Percentiles rank a stretch among this genome's conserved stretches.
phyloP scores from a whole-genome alignment of 2,797 vertebrate genomes.

The Lycodopsis pacificus region DNA sequence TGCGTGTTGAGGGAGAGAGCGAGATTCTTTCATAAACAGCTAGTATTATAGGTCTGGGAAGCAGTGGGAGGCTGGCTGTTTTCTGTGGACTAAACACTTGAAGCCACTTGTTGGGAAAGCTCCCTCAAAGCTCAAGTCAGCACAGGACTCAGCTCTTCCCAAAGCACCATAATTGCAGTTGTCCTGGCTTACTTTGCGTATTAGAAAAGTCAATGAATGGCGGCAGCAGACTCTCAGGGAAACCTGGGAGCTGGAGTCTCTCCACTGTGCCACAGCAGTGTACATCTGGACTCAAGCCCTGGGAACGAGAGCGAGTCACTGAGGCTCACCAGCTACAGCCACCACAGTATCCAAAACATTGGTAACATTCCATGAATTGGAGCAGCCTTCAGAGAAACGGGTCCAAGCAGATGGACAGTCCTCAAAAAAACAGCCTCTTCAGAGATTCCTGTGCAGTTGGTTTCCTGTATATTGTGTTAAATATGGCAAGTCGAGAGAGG shows the following conservation, averaged over 20 bases:
- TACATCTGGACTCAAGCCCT: slow-evolving; percentile 56
- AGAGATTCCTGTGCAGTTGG: slow-evolving; percentile 43
- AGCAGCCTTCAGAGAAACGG: slow-evolving; percentile 57
- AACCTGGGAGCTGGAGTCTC: slow-evolving; percentile 59
- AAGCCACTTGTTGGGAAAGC: slow-evolving; percentile 75
- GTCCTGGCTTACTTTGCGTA: slow-evolving; percentile 67
- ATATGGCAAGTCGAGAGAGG: slow-evolving; percentile 18
- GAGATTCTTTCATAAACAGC: slow-evolving; percentile 63
- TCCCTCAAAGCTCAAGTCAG: slow-evolving; percentile 60
- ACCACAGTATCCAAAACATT: slow-evolving; percentile 70
- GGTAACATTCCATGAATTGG: slow-evolving; percentile 61
- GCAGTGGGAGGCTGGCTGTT: slow-evolving; percentile 61
- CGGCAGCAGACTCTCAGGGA: slow-evolving; percentile 51
- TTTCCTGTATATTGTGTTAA: slow-evolving; percentile 39
- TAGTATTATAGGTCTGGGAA: slow-evolving; percentile 74
- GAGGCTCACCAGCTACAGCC: slow-evolving; percentile 68
- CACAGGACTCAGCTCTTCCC: slow-evolving; percentile 71
- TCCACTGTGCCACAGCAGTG: slow-evolving; percentile 34
- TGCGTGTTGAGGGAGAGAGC: slow-evolving; percentile 35
- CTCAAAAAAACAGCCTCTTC: slow-evolving; percentile 50
- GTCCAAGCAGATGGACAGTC: slow-evolving; percentile 61
- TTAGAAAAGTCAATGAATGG: slow-evolving; percentile 57
- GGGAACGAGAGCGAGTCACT: slow-evolving; percentile 56
- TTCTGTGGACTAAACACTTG: slow-evolving; percentile 72
- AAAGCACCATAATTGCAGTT: slow-evolving; percentile 78